Base-by-base conservation (phyloP, 35 echinoderm and acorn worm species). In the Eucidaris tribuloides region DNA sequence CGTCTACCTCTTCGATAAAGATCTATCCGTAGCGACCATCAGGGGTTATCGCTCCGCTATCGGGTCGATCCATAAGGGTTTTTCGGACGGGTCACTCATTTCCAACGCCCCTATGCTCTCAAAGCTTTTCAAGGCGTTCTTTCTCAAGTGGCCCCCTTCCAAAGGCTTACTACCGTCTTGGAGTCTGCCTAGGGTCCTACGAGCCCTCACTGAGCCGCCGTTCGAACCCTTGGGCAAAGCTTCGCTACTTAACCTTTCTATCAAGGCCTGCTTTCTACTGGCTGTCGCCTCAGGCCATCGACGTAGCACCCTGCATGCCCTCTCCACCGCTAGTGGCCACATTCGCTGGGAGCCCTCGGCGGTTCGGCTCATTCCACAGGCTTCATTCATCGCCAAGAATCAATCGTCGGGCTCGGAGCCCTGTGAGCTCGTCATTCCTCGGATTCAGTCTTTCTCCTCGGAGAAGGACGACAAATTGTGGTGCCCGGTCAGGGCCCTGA, bases 21-120 rank as follows among this genome's bases (percentile, higher is more conserved):
- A 71, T 2, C 33, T 84, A 29, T 15, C 56, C 54, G 23, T 42
- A 14, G 22, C 43, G 3, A 90, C 70, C 18, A 78, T 91, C 31
- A 58, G 43, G 62, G 76, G 72, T 9, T 91, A 84, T 58, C 36
- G 58, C 17, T 91, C 71, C 11, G 88, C 88, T 29, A 79, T 91
- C 27, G 37, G 35, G 9, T 46, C 88, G 7, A 48, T 91, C 32
- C 81, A 84, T 49, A 1, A n/a, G 40, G 88, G 81, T 3, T 79
- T 84, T 49, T 41, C 23, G 31, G 72, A 89, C 52, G 81, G 81
- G 17, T 32, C 59, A 45, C 60, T 23, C 7, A 44, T 84, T n/a
- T n/a, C n/a, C n/a, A n/a, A n/a, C n/a, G n/a, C n/a, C n/a, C n/a
- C n/a, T n/a, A n/a, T n/a, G n/a, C n/a, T n/a, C n/a, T n/a, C n/a